phyloP scores from a whole-genome alignment of 2,888 invertebrate species.

The Pilophorus perplexus region DNA sequence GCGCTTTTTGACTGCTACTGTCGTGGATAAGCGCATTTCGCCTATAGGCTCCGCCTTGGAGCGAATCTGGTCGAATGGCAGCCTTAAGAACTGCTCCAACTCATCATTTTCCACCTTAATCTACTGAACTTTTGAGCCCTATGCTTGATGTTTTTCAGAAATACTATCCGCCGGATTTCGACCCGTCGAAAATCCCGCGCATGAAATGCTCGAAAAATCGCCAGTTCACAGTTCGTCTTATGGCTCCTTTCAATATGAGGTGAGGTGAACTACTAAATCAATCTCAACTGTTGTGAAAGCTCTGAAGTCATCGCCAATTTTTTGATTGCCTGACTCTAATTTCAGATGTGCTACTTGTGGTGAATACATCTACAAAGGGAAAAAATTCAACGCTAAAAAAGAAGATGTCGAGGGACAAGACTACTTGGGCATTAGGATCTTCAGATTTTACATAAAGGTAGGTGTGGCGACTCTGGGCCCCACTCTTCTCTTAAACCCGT shows the following conservation, averaged over 20 bases:
- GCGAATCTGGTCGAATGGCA: no score
- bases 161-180: conserved; percentile 99
- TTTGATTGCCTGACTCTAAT: no score
- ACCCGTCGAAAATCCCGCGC: conserved; percentile 98
- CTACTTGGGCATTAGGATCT: conserved; percentile 94
- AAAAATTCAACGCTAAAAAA: conserved; percentile 98
- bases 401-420: conserved; percentile 98
- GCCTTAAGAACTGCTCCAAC: no score
- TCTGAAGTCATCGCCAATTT: no score
- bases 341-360: conserved; percentile 93
- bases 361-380: conserved; percentile 99
- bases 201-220: conserved; percentile 93
- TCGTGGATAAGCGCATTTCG: no score
- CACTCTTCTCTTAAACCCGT: not conserved
- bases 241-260: conserved; percentile 99
- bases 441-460: conserved; percentile 94
- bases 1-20: no score
- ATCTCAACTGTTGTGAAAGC: no score
- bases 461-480: no score
- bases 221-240: conserved; percentile 95
- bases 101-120: no score
- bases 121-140: no score
- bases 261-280: conserved; percentile 21
- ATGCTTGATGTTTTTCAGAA: conserved; percentile 76
- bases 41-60: no score